Conservation (phyloP, 1,140 invertebrate genomes). For the Drosophila neocordata region DNA sequence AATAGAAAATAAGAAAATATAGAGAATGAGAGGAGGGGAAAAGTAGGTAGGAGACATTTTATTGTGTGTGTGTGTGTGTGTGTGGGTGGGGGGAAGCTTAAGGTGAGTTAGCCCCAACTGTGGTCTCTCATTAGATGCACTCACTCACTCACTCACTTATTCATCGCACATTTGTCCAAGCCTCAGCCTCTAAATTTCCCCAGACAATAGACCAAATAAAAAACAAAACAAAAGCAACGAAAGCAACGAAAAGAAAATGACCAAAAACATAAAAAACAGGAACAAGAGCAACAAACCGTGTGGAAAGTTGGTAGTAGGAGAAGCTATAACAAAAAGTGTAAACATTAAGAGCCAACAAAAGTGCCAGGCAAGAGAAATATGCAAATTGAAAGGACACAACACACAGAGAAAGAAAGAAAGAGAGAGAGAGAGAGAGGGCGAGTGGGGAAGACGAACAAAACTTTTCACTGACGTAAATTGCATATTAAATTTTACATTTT, state of each 20-base stretch:
- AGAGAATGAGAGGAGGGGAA: not conserved
- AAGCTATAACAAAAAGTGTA: constrained; percentile 44
- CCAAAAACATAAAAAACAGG: constrained; percentile 2
- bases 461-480: constrained; percentile 71
- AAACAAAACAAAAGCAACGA: constrained; percentile 35
- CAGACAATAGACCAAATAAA: constrained; percentile 60
- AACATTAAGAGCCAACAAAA: constrained; percentile 52
- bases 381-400: constrained; percentile 67
- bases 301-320: not conserved
- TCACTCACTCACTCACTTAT: constrained; percentile 38
- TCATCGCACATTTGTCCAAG: constrained; percentile 45
- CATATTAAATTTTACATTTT: constrained; percentile 80
- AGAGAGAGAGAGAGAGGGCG: not conserved
- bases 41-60: not conserved
- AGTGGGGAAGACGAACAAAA: constrained; percentile 24
- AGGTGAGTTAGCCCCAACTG: not conserved
- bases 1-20: not conserved
- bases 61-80: no score
- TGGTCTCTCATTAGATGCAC: not conserved
- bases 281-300: constrained; percentile 1
- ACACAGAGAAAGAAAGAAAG: not conserved
- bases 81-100: no score
- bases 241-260: constrained; percentile 1
- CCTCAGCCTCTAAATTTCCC: constrained; percentile 63
- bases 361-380: constrained; percentile 44